A percentile compares a stretch with the other conserved stretches of the same genome.
Conservation (phyloP, 2,888 invertebrate species). For the Scaptomyza cyrtandrae region DNA sequence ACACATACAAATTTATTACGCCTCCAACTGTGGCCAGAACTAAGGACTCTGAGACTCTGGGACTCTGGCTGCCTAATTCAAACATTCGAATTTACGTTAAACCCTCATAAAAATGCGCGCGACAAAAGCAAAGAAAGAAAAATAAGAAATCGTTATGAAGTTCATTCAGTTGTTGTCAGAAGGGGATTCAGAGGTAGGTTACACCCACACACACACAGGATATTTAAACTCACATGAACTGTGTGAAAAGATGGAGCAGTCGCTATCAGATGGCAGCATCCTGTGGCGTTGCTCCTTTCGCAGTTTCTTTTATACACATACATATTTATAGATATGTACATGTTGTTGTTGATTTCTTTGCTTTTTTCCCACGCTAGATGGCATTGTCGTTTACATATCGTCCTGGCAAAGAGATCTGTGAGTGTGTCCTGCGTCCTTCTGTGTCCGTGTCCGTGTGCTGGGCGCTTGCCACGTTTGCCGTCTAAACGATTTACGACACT, state of each 20-base stretch:
- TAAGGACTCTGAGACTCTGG: conserved; percentile 11
- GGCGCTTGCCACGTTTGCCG: conserved; percentile 69
- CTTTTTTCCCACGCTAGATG: conserved; percentile 70
- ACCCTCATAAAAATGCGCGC: conserved; percentile 66
- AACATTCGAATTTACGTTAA: conserved; percentile 68
- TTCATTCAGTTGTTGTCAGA: conserved; percentile 37
- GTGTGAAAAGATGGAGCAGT: conserved; percentile 41
- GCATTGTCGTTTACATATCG: conserved; percentile 72
- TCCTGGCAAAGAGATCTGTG: conserved; percentile 33
- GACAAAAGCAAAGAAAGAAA: conserved; percentile 26
- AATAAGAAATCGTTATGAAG: conserved; percentile 49
- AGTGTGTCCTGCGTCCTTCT: conserved; percentile 25
- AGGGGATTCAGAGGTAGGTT: neutral
- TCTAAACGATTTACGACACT: conserved; percentile 81
- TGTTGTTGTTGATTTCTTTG: conserved; percentile 9
- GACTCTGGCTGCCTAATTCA: conserved; percentile 54
- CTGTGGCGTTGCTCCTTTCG: conserved; percentile 46
- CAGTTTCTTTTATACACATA: conserved; percentile 14
- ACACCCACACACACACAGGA: neutral
- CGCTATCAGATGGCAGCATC: conserved; percentile 53
- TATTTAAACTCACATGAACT: conserved; percentile 57
- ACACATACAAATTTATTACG: conserved; percentile 67
- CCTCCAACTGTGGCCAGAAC: conserved; percentile 40
- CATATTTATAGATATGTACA: conserved; percentile 13
- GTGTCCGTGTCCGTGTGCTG: conserved; percentile 34